Percentiles rank a stretch among this genome's conserved stretches.
Evolutionary conservation across 2,113 vertebrate genomes (phyloP).

Genomic region (Candoia aspera): DNA sequence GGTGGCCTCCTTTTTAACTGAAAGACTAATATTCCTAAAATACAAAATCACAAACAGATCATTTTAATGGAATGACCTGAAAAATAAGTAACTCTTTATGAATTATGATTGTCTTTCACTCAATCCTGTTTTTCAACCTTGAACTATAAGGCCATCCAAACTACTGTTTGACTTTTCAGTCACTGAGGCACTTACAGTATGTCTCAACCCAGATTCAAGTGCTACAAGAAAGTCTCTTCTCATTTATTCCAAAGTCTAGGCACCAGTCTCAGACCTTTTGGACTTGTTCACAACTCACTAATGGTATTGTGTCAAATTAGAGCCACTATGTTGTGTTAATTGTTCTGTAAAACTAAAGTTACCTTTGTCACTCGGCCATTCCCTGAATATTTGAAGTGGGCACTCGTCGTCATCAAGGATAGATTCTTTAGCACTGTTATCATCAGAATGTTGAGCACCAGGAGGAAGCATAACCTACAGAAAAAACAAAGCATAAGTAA

Average conservation of each 20-base stretch:
- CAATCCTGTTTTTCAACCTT: too few relatives aligned
- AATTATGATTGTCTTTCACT: not conserved
- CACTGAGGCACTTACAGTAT: not conserved
- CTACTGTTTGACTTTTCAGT: not conserved
- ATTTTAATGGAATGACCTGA: not conserved
- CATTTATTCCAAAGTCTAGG: not conserved
- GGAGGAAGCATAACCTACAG: conserved; percentile 79
- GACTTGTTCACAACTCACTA: not conserved
- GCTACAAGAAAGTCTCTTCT: not conserved
- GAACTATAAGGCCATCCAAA: not conserved
- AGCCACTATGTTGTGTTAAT: not conserved
- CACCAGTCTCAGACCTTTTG: not conserved
- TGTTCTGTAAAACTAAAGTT: conserved; percentile 1
- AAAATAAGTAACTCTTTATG: not conserved
- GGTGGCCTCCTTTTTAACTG: conserved; percentile 93
- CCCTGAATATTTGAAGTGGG: conserved; percentile 95
- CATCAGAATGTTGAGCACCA: conserved; percentile 88
- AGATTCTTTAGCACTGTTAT: conserved; percentile 87
- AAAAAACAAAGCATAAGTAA: conserved; percentile 26
- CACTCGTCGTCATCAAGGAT: conserved; percentile 93
- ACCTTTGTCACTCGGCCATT: conserved; percentile 97
- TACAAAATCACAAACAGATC: conserved; percentile 22
- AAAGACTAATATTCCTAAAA: conserved; percentile 88
- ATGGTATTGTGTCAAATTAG: not conserved
- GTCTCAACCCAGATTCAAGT: not conserved